These are phyloP conservation scores for Hofmannophila pseudospretella DNA, from an alignment of 2,888 invertebrate species.

Conservation along the genomic window DNA sequence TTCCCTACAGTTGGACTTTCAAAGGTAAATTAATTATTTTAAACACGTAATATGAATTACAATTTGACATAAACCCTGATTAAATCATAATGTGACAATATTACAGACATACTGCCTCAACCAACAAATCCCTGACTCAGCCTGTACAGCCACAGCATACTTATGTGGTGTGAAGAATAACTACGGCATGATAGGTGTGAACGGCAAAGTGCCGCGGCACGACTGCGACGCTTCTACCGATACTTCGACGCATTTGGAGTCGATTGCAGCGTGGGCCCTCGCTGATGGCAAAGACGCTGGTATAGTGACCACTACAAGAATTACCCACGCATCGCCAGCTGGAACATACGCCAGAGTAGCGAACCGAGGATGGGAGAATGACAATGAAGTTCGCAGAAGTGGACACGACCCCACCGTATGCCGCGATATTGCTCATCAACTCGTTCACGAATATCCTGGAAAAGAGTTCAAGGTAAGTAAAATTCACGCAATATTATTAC, in stretches of 20 bases:
- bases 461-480: slow-evolving; percentile 79
- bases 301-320: slow-evolving; percentile 84
- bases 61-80: neutral
- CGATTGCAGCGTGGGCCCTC: slow-evolving; percentile 82
- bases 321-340: slow-evolving; percentile 88
- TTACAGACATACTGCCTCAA: slow-evolving; percentile 75
- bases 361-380: slow-evolving; percentile 83
- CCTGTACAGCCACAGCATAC: slow-evolving; percentile 83
- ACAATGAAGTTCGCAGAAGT: slow-evolving; percentile 61
- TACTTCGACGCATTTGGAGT: slow-evolving; percentile 73
- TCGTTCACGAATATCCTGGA: slow-evolving; percentile 80
- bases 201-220: slow-evolving; percentile 73
- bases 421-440: slow-evolving; percentile 84
- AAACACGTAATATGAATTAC: neutral
- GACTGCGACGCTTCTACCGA: slow-evolving; percentile 79
- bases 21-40: slow-evolving; percentile 67
- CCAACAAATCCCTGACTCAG: slow-evolving; percentile 82
- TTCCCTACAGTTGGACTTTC: slow-evolving; percentile 79
- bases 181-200: slow-evolving; percentile 80
- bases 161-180: slow-evolving; percentile 82
- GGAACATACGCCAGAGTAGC: slow-evolving; percentile 81
- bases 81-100: neutral
- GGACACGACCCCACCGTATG: slow-evolving; percentile 69
- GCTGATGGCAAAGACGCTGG: slow-evolving; percentile 42
- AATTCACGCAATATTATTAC: neutral